Percentiles rank a stretch among this genome's conserved stretches.
Conservation (phyloP, 2,113 vertebrate species). For the Lonchura striata region DNA sequence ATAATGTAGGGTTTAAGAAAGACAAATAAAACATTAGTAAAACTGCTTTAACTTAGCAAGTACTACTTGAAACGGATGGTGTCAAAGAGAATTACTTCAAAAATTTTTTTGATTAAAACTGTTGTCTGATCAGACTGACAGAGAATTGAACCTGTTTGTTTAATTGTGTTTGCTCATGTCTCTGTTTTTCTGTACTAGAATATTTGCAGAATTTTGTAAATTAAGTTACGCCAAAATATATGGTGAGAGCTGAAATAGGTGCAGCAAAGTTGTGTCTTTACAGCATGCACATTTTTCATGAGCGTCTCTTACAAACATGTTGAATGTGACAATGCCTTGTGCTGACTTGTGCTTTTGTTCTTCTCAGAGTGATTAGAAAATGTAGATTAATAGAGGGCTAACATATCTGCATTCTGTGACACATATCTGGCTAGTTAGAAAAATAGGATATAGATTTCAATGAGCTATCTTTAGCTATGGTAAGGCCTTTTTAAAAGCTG, state of each 20-base stretch:
- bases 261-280: not conserved
- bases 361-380: slow-evolving; percentile 14
- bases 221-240: not conserved
- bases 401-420: slow-evolving; percentile 31
- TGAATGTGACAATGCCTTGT: not conserved
- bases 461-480: slow-evolving; percentile 36
- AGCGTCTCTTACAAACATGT: rapidly evolving
- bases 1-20: not conserved
- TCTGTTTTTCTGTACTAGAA: not conserved
- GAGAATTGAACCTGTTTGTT: not conserved
- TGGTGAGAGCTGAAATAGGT: not conserved
- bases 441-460: slow-evolving; percentile 33
- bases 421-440: slow-evolving; percentile 47
- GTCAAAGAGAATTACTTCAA: not conserved
- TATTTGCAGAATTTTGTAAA: not conserved
- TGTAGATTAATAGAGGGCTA: not conserved
- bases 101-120: not conserved
- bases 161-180: not conserved
- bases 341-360: slow-evolving; percentile 24
- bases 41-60: not conserved
- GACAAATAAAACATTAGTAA: not conserved
- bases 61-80: not conserved
- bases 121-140: not conserved
- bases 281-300: rapidly evolving
- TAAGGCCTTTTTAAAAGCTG: slow-evolving; percentile 35